Base-by-base conservation (phyloP, 2,888 invertebrate genomes). In the Ophion slaviceki region DNA sequence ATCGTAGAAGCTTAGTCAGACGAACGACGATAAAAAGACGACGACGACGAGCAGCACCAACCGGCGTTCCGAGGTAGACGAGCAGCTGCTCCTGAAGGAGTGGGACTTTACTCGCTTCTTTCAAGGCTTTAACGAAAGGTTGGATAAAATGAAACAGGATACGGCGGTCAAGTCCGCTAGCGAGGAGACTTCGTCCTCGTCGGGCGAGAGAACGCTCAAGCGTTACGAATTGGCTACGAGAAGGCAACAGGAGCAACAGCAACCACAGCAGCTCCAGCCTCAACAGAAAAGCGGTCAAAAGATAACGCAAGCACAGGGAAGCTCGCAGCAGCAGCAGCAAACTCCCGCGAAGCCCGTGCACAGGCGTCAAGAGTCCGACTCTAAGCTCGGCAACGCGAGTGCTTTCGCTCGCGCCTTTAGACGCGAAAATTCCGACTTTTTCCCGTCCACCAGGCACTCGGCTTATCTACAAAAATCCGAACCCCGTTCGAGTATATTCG, bases 41-140 rank as follows among this genome's bases (percentile, higher is more conserved):
- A 80, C 80, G 67, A 80, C 80, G 74, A 80, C 72, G 66, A 80
- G 59, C 59, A 80, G 81, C 75, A 81, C 64, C 88, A 92, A 93
- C 88, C 91, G 92, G 87, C 92, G 93, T 84, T 95, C 96, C 79
- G 96, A 96, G 92, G 95, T 96, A 91, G 97, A 97, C 92, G 97
- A 97, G 93, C 97, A 97, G 87, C 96, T 96, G 79, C 95, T 98
- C 88, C 95, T 98, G 90, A 97, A 97, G 94, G 97, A 98, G 92
- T 98, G 97, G 98, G 97, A 98, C 94, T 97, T 98, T 94, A 97
- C 97, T 89, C 96, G 97, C 93, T 97, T 98, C 95, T 97, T 98
- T 94, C 97, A 94, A 90, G 94, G 94, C 86, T 94, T 94, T 91
- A 94, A 93, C 90, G 94, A 94, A 89, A 91, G 93, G 70, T 90